Evolutionary conservation across 2,888 invertebrate species (phyloP), one percentile per base, ranked within the genome.

Genomic region (Eumerus sabulonum): DNA sequence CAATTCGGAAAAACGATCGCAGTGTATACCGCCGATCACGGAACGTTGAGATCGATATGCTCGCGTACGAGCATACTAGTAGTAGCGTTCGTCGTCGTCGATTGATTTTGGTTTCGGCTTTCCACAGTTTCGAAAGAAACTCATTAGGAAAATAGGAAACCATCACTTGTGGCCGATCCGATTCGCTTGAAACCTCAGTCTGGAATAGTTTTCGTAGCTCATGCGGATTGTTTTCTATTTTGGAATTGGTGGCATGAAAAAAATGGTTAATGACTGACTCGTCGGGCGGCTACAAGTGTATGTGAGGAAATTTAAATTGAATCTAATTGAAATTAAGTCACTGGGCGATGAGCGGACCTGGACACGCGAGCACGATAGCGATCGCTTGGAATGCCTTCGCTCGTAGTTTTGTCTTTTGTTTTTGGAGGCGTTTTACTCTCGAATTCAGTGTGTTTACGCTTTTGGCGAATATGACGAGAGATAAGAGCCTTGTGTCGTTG

Each of bases 241-340:
- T 67, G 5, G 66, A 44, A 60, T 60, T 27, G 50, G 50, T 27
- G 7, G 27, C 27, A 27, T 7, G 27, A 27, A 27, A 27, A 27
- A 27, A 4, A 27, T 4, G 27, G 27, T 71, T 76, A 64, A 59
- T 50, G 71, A 71, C 66, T 71, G 66, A 77, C 36, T 62, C 56
- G 14, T 14, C 14, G 51, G 11, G 11, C 42, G 11, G 11, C 42
- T 27, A 27, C 27, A 27, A 13, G 42, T 42, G 27, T 19, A 56
- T 51, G 62, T 66, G 66, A 56, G 17, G 62, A 62, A 77, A 62
- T 51, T 57, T 77, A 67, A 76, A 76, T 76, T 76, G 71, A 72
- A 72, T 17, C 51, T 72, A 77, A 77, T 77, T 77, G 76, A 42
- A 72, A 72, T 72, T 72, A 72, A 77, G 72, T 62, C 51, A 62